Conservation (phyloP, 2,113 vertebrate species). For the Clarias magur region DNA sequence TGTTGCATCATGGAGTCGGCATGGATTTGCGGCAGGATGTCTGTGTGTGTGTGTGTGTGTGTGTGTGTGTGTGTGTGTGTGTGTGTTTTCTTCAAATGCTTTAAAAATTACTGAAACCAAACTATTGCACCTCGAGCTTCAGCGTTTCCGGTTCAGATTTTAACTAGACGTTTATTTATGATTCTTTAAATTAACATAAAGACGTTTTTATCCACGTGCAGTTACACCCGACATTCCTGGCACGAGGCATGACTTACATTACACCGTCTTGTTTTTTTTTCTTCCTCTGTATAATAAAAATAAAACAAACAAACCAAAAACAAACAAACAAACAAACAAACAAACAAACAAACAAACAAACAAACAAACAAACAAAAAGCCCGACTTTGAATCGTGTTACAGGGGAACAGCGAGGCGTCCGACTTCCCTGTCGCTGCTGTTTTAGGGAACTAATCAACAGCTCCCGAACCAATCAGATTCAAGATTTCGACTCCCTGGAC, state of each 20-base stretch:
- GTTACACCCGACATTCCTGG: background rate
- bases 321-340: no score
- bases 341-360: no score
- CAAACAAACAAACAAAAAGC: no score
- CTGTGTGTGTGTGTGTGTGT: background rate
- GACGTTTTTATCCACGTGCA: background rate
- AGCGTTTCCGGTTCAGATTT: no score
- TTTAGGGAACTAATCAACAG: background rate
- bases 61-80: background rate
- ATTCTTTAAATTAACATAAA: no score
- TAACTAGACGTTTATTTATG: background rate
- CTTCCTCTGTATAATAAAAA: no score
- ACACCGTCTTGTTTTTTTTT: no score
- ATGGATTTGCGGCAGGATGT: background rate
- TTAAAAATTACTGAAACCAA: background rate
- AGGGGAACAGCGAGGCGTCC: no score
- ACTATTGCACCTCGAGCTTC: no score
- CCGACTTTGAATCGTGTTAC: no score
- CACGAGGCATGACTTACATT: background rate
- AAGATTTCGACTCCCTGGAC: background rate
- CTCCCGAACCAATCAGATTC: background rate
- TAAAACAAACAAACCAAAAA: no score
- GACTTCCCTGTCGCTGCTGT: background rate
- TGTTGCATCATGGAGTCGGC: conserved; percentile 16
- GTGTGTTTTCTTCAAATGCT: background rate